Conservation (phyloP, 2,888 invertebrate genomes). For the Enchytraeus crypticus region DNA sequence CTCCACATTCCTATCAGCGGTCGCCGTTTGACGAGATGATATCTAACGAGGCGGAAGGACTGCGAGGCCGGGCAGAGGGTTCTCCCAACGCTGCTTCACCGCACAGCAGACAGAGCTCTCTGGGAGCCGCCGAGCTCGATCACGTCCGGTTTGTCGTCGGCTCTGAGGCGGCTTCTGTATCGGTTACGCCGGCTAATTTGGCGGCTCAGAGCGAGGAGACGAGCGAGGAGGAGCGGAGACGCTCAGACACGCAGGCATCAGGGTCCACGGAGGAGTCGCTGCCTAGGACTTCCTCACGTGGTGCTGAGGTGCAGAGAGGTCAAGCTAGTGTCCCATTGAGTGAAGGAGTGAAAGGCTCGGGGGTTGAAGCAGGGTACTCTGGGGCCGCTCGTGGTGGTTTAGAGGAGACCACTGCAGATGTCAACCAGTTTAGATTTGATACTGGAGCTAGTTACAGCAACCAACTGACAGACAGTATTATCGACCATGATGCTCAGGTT, state of each 20-base stretch:
- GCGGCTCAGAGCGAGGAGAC: neutral
- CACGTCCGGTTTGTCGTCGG: neutral
- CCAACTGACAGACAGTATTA: no score
- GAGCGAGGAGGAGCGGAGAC: neutral
- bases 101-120: neutral
- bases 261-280: neutral
- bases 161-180: neutral
- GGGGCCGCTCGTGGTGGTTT: no score
- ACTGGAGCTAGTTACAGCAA: no score
- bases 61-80: neutral
- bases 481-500: no score
- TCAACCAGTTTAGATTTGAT: no score
- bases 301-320: neutral
- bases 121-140: neutral
- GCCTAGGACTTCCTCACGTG: neutral
- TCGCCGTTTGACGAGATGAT: neutral
- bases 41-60: neutral
- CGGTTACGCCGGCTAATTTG: neutral
- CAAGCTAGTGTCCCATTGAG: neutral
- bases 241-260: neutral
- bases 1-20: neutral
- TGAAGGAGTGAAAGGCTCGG: neutral
- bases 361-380: no score
- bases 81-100: neutral
- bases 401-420: no score